Base-by-base conservation (phyloP, 2,797 vertebrate genomes). In the Hippopotamyrus pictus region DNA sequence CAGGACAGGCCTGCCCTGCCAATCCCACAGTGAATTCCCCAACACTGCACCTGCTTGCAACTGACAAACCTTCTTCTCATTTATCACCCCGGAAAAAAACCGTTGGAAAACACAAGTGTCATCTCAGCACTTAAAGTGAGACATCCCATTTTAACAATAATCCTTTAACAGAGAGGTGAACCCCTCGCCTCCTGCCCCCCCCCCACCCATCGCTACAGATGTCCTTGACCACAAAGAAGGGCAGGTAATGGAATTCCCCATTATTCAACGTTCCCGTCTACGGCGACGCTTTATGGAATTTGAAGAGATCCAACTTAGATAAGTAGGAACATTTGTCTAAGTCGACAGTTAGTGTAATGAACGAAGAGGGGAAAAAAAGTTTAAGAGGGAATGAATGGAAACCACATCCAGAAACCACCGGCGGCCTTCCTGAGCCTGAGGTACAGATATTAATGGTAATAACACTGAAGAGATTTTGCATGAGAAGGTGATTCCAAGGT, bases 231-330 rank as follows among this genome's bases (percentile, higher is more conserved):
- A 59, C 25, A 37, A 44, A 6, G n/a, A 41, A 83, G 50, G 73
- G 41, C 88, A 53, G 50, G 25, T 53, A 22, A 79, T 25, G 51
- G 88, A 83, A 82, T 88, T 79, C n/a, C 37, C 69, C 73, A 44
- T 83, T 51, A 51, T 54, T 22, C 88, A 84, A 8, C 9, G 25
- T 65, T 84, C 82, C 41, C 19, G 3, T 48, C 29, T 76, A 57
- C 1, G 14, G 4, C 22, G 17, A 50, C 29, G 46, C 79, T 82
- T 83, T 88, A 41, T 57, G 53, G 51, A 83, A 85, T 89, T 46
- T 85, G 37, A 89, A 86, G 54, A 19, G 88, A 48, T 89, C 88
- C 54, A 22, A 51, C 82, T 51, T 50, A 89, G 88, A 62, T 85
- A 65, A 85, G 53, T 44, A 50, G 46, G 44, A 37, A 65, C 44